Conservation (phyloP, 2,113 vertebrate species). For the Catagonus wagneri region DNA sequence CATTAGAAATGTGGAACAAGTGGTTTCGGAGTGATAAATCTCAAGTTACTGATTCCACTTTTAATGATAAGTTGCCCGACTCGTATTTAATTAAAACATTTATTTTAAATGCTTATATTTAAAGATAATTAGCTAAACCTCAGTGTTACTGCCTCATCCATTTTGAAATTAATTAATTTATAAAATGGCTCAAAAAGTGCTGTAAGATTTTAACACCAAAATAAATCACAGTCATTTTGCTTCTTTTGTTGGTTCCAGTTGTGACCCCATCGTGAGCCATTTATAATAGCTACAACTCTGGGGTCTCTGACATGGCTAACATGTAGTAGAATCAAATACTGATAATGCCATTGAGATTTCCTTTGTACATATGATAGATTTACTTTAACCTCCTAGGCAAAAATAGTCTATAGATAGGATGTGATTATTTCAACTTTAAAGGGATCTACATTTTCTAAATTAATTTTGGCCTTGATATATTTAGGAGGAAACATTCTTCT, state of each 20-base stretch:
- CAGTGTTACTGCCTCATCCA: slow-evolving; percentile 69
- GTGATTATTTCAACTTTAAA: slow-evolving; percentile 70
- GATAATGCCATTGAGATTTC: slow-evolving; percentile 62
- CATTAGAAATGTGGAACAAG: slow-evolving; percentile 78
- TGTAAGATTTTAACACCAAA: slow-evolving; percentile 82
- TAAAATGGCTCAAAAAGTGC: slow-evolving; percentile 73
- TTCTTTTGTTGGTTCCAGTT: slow-evolving; percentile 76
- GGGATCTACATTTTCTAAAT: slow-evolving; percentile 54
- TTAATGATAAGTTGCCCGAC: slow-evolving; percentile 75
- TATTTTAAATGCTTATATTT: slow-evolving; percentile 82
- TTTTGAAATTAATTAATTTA: slow-evolving; percentile 84
- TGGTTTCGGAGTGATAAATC: slow-evolving; percentile 81
- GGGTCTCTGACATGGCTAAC: neutral
- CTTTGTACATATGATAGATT: slow-evolving; percentile 44
- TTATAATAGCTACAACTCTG: neutral
- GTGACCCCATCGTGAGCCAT: slow-evolving; percentile 64
- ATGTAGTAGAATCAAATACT: slow-evolving; percentile 19
- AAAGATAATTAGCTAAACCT: slow-evolving; percentile 81
- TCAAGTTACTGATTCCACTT: slow-evolving; percentile 72
- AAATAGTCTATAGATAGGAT: neutral
- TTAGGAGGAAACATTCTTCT: slow-evolving; percentile 36
- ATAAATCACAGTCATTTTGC: slow-evolving; percentile 71
- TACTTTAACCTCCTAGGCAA: neutral
- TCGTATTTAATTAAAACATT: slow-evolving; percentile 80
- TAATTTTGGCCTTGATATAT: slow-evolving; percentile 59